Evolutionary conservation across 2,113 vertebrate species (phyloP).

Genomic region (Myotis lucifugus): DNA sequence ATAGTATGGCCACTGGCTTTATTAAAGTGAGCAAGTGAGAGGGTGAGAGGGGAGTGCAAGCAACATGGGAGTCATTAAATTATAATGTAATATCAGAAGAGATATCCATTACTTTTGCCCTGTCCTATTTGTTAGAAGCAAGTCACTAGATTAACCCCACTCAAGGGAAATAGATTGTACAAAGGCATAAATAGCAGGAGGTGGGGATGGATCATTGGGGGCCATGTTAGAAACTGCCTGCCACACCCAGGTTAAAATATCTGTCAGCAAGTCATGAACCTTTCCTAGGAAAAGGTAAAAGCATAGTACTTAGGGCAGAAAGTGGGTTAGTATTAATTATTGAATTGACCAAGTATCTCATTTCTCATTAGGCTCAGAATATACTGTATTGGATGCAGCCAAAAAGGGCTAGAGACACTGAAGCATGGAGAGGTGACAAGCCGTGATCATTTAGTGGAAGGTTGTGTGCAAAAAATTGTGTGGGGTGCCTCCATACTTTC

Average conservation of each 20-base stretch:
- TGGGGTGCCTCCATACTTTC: not conserved
- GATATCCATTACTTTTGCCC: not conserved
- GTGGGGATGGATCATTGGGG: not conserved
- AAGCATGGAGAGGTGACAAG: not conserved
- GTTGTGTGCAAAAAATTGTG: not conserved
- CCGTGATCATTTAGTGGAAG: not conserved
- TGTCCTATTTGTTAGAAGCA: slow-evolving; percentile 12
- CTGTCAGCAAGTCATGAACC: not conserved
- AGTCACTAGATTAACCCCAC: not conserved
- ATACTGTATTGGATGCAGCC: not conserved
- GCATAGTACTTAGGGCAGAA: not conserved
- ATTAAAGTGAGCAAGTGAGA: not conserved
- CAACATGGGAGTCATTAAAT: not conserved
- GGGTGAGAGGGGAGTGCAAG: not conserved
- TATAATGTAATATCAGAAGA: not conserved
- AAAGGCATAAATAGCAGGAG: not conserved
- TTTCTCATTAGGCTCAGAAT: not conserved
- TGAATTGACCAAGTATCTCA: not conserved
- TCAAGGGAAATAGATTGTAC: not conserved
- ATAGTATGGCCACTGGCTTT: not conserved
- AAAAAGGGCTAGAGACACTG: not conserved
- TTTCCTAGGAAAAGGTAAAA: not conserved
- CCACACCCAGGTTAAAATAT: not conserved
- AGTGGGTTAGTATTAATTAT: not conserved
- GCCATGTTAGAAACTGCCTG: not conserved